Conservation (phyloP, 1,140 invertebrate species). For the Aphaenogaster ashmeadi region DNA sequence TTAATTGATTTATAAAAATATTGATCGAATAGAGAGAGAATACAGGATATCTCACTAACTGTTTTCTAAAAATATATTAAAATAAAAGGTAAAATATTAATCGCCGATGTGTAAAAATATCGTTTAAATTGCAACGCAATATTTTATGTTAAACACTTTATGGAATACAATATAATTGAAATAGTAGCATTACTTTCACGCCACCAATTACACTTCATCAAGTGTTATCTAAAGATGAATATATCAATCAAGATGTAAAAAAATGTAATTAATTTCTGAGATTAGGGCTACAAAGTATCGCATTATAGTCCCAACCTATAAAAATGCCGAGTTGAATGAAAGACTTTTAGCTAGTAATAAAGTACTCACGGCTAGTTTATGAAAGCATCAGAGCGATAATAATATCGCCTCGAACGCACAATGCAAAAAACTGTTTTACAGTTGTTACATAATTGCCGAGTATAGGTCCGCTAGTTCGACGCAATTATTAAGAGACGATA, state of each 20-base stretch:
- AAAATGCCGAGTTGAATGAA: conserved; percentile 21
- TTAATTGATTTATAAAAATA: neutral
- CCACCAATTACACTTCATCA: too few species aligned
- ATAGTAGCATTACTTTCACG: neutral
- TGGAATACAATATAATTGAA: neutral
- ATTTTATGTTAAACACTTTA: neutral
- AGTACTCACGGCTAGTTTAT: conserved; percentile 20
- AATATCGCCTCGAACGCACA: conserved; percentile 34
- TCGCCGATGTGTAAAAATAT: neutral
- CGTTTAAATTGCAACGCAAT: neutral
- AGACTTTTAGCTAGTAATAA: conserved; percentile 15
- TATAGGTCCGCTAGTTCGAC: neutral
- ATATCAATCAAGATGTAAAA: neutral
- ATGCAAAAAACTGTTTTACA: conserved; percentile 40
- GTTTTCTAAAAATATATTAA: neutral
- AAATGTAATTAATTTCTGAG: neutral
- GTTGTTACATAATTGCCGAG: conserved; percentile 49
- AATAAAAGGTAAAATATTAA: neutral
- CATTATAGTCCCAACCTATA: neutral
- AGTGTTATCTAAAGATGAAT: neutral
- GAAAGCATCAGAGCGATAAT: conserved; percentile 42
- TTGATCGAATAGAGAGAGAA: neutral
- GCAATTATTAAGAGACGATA: conserved; percentile 48
- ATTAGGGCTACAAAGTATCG: neutral
- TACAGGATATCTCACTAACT: neutral